Evolutionary conservation across 35 echinoderm and acorn worm genomes (phyloP).

Genomic region (Apostichopus californicus): DNA sequence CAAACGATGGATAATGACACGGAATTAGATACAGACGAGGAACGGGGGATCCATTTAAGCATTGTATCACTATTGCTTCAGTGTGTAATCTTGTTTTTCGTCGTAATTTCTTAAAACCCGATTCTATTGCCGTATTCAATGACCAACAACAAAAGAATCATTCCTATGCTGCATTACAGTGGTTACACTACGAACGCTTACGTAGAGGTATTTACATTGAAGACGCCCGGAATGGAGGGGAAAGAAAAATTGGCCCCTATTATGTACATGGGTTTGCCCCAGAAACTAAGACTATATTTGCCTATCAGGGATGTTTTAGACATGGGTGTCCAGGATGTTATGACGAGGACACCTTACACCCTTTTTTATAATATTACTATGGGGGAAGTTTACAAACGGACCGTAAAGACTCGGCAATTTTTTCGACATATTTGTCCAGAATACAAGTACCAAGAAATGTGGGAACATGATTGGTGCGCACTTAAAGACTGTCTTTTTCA

Average conservation of each 20-base stretch:
- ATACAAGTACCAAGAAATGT: slow-evolving; percentile 15
- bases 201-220: slow-evolving; percentile 49
- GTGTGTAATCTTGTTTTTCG: slow-evolving; percentile 31
- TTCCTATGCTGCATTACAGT: slow-evolving; percentile 31
- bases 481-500: neutral
- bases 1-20: neutral
- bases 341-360: slow-evolving; percentile 16
- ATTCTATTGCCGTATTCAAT: slow-evolving; percentile 32
- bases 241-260: slow-evolving; percentile 54
- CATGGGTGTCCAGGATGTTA: slow-evolving; percentile 47
- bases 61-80: slow-evolving; percentile 43
- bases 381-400: neutral
- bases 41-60: slow-evolving; percentile 29
- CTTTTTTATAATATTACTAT: slow-evolving; percentile 5
- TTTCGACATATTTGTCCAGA: slow-evolving; percentile 5
- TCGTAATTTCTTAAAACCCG: slow-evolving; percentile 38
- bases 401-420: neutral
- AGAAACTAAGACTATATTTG: slow-evolving; percentile 50
- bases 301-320: slow-evolving; percentile 19
- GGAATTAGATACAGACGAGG: neutral
- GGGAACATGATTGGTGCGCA: neutral
- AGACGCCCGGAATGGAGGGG: slow-evolving; percentile 65
- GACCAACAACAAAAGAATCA: slow-evolving; percentile 39
- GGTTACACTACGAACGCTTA: slow-evolving; percentile 25
- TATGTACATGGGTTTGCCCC: slow-evolving; percentile 53